Conservation (phyloP, 2,888 invertebrate species). For the Hydroisotoma schaefferi region DNA sequence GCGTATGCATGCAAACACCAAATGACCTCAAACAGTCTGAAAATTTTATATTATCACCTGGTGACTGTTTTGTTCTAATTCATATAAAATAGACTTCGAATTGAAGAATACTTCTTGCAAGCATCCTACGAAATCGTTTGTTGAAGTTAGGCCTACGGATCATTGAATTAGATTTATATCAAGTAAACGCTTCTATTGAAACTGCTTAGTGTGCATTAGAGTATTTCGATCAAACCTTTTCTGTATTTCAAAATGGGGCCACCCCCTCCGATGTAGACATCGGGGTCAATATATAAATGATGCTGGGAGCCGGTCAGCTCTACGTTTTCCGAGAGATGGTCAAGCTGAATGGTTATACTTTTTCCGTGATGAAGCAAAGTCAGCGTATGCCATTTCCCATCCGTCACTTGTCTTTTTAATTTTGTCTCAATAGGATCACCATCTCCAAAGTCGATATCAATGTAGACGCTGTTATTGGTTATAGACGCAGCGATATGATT, state of each 20-base stretch:
- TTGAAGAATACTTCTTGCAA: slow-evolving; percentile 90
- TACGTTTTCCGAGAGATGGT: slow-evolving; percentile 61
- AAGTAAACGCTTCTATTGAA: no score
- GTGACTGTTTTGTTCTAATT: slow-evolving; percentile 76
- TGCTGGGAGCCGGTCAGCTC: slow-evolving; percentile 68
- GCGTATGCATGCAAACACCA: neutral
- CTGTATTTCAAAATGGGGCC: slow-evolving; percentile 56
- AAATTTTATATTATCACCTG: slow-evolving; percentile 58
- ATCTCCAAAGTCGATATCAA: slow-evolving; percentile 84
- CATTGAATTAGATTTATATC: neutral
- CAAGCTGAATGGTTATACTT: slow-evolving; percentile 69
- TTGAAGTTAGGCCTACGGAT: slow-evolving; percentile 63
- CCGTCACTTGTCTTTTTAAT: slow-evolving; percentile 58
- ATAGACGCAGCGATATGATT: slow-evolving; percentile 87
- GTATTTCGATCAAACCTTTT: slow-evolving; percentile 64
- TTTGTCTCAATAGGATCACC: slow-evolving; percentile 56
- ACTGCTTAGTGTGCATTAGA: slow-evolving; percentile 49
- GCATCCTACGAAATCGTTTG: slow-evolving; percentile 83
- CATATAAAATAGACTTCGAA: slow-evolving; percentile 85
- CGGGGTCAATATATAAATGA: slow-evolving; percentile 84
- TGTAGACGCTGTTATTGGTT: slow-evolving; percentile 73
- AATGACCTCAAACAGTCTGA: neutral
- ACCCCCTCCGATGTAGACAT: slow-evolving; percentile 87
- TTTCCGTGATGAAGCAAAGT: slow-evolving; percentile 78
- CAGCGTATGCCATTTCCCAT: slow-evolving; percentile 83